Conservation (phyloP, 2,113 vertebrate species). For the Cygnus buccinator region DNA sequence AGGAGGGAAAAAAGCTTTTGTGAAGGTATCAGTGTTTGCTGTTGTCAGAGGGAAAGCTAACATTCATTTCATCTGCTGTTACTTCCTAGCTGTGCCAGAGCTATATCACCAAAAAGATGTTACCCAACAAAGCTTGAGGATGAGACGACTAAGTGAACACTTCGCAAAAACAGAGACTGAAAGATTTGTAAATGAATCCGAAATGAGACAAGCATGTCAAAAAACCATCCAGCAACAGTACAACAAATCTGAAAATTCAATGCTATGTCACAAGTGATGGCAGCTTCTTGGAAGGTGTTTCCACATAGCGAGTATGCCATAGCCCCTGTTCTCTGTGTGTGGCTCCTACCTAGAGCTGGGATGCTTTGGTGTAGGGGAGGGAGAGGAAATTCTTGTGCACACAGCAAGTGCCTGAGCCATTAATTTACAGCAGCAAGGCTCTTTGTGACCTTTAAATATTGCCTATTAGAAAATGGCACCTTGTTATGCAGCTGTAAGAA, state of each 20-base stretch:
- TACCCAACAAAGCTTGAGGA: conserved; percentile 17
- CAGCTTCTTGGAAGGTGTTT: not conserved
- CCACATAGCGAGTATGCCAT: accelerated
- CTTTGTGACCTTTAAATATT: conserved; percentile 49
- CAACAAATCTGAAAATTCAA: not conserved
- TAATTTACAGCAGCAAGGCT: conserved; percentile 20
- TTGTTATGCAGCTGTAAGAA: not conserved
- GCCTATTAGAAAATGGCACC: conserved; percentile 13
- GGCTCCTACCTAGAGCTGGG: not conserved
- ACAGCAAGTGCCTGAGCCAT: not conserved
- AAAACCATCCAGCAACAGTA: not conserved
- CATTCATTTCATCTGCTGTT: not conserved
- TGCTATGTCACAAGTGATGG: not conserved
- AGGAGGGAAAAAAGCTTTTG: not conserved
- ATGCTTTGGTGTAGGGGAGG: not conserved
- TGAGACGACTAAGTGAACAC: conserved; percentile 34
- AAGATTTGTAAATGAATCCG: conserved; percentile 30
- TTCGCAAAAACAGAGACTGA: conserved; percentile 12
- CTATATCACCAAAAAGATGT: conserved; percentile 3
- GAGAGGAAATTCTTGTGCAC: not conserved
- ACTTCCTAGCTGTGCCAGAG: not conserved
- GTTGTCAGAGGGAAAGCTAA: not conserved
- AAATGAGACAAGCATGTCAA: not conserved
- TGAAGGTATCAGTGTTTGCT: not conserved
- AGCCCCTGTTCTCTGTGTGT: not conserved